Conservation (phyloP, 2,113 vertebrate species). For the Antennarius striatus region DNA sequence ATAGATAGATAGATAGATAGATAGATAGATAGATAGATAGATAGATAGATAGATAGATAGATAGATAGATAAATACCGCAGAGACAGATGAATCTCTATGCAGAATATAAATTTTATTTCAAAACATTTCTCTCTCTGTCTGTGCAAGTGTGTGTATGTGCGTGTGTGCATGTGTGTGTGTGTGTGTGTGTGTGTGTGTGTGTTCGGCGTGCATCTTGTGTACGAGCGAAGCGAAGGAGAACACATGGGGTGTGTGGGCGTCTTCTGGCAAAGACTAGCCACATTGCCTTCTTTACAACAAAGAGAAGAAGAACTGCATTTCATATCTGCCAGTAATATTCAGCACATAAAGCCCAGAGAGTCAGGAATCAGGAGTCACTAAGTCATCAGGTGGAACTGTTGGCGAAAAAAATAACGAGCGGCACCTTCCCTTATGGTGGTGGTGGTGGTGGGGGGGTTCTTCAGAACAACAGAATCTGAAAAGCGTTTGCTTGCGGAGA, state of each 20-base stretch:
- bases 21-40: background rate
- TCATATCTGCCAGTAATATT: slow-evolving; percentile 54
- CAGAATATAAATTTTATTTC: slow-evolving; percentile 31
- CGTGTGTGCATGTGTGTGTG: slow-evolving; percentile 4
- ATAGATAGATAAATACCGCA: too few relatives aligned
- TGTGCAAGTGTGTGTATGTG: slow-evolving; percentile 9
- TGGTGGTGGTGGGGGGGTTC: background rate
- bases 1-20: too few relatives aligned
- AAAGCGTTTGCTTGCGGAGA: background rate
- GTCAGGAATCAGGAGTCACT: slow-evolving; percentile 18
- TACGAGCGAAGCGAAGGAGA: slow-evolving; percentile 50
- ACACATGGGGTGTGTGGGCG: slow-evolving; percentile 76
- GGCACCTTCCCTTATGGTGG: slow-evolving; percentile 5
- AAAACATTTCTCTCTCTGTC: slow-evolving; percentile 19
- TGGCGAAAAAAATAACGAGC: background rate
- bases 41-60: too few relatives aligned
- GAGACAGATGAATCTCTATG: slow-evolving; percentile 7
- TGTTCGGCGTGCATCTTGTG: slow-evolving; percentile 13
- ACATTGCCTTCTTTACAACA: slow-evolving; percentile 63
- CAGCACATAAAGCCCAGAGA: slow-evolving; percentile 26
- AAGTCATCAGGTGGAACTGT: slow-evolving; percentile 19
- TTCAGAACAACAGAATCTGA: background rate
- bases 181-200: slow-evolving; percentile 9
- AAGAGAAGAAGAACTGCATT: slow-evolving; percentile 62
- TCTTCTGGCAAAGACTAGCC: slow-evolving; percentile 66